Conservation (phyloP, 2,888 invertebrate genomes). For the Drosophila mimetica region DNA sequence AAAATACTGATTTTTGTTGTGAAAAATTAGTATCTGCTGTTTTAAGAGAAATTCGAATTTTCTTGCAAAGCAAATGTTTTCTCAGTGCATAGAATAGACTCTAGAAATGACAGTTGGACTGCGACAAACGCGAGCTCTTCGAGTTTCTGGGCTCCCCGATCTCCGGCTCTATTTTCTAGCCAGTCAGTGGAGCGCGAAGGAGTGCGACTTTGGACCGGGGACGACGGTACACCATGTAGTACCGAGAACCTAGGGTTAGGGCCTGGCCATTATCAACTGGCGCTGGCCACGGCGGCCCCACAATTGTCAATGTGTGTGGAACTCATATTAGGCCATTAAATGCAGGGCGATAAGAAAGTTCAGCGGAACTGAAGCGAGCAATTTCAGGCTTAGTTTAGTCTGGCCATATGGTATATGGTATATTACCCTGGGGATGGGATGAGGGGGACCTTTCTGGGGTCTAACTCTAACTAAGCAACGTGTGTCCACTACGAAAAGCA, state of each 20-base stretch:
- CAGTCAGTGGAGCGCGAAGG: conserved; percentile 78
- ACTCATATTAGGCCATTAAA: conserved; percentile 79
- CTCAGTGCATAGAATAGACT: conserved; percentile 10
- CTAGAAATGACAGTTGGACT: conserved; percentile 31
- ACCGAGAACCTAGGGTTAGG: conserved; percentile 6
- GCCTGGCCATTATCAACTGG: conserved; percentile 47
- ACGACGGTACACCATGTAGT: neutral
- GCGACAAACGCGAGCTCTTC: conserved; percentile 23
- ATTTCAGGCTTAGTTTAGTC: conserved; percentile 76
- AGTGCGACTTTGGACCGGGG: conserved; percentile 17
- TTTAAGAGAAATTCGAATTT: too few relatives aligned
- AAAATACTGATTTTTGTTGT: too few relatives aligned
- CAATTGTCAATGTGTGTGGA: conserved; percentile 64
- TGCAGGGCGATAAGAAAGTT: conserved; percentile 78
- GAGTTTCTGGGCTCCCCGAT: conserved; percentile 5
- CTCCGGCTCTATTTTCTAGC: conserved; percentile 51
- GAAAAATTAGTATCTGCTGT: too few relatives aligned
- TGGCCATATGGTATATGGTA: conserved; percentile 34
- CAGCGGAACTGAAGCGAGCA: conserved; percentile 80
- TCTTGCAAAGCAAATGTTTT: neutral
- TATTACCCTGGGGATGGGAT: neutral
- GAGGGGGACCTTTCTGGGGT: neutral
- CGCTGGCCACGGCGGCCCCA: conserved; percentile 44
- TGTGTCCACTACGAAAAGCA: conserved; percentile 77
- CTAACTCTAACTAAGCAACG: conserved; percentile 40